These are phyloP conservation scores for Eupithecia inturbata DNA, from an alignment of 2,888 invertebrate genomes.

Conservation along the genomic window DNA sequence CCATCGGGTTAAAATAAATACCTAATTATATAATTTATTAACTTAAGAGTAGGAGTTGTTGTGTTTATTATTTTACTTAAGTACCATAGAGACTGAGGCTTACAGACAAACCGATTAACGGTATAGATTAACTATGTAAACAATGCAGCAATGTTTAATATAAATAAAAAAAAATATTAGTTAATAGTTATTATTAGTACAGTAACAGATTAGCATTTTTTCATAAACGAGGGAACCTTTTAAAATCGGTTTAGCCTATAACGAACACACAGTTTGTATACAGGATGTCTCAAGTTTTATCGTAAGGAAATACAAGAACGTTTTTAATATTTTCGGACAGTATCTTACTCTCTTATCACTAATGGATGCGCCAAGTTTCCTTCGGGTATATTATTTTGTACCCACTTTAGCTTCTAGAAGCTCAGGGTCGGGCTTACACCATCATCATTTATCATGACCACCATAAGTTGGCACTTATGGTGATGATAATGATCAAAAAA, in stretches of 20 bases:
- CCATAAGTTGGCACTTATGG: no score
- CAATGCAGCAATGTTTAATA: no score
- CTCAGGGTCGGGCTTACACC: background rate
- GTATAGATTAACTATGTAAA: no score
- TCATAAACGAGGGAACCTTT: background rate
- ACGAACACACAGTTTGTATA: background rate
- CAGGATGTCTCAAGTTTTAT: constrained; percentile 18
- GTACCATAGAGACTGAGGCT: no score
- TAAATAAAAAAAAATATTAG: no score
- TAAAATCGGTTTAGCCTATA: background rate
- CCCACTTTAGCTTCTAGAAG: constrained; percentile 15
- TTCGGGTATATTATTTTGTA: constrained; percentile 24
- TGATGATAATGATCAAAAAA: no score
- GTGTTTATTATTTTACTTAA: no score
- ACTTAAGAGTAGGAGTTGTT: no score
- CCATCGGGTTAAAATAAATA: no score
- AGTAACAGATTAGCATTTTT: background rate
- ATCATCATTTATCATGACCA: background rate
- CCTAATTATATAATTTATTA: no score
- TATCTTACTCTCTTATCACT: constrained; percentile 24
- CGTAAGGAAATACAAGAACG: constrained; percentile 20
- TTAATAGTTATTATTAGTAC: no score
- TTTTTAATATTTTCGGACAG: constrained; percentile 32
- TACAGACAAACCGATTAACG: no score
- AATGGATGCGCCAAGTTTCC: constrained; percentile 24